phyloP scores from a whole-genome alignment of 92 coral and sea anemone species.

The Parazoanthus swiftii region DNA sequence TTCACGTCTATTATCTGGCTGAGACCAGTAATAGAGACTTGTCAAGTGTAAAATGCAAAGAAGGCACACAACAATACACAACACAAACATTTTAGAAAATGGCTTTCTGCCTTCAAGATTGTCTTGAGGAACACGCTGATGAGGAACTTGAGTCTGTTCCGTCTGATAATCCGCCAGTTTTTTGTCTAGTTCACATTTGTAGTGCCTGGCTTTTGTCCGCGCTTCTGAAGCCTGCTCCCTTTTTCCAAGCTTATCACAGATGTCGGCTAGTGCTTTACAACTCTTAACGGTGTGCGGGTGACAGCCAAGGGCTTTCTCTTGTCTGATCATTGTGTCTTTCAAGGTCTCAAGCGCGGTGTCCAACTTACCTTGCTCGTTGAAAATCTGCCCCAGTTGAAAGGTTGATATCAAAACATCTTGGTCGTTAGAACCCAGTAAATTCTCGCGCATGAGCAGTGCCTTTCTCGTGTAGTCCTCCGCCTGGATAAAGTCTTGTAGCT shows the following conservation, averaged over 20 bases:
- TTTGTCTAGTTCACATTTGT: background rate
- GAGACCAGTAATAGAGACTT: background rate
- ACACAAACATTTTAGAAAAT: background rate
- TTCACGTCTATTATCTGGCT: background rate
- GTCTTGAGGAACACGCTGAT: background rate
- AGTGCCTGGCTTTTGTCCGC: background rate
- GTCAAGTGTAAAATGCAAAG: background rate
- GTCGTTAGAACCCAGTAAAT: constrained; percentile 17
- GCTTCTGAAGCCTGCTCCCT: background rate
- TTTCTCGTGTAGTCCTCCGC: background rate
- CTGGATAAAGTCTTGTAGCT: background rate
- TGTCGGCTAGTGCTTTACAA: constrained; percentile 10
- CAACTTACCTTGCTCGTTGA: background rate
- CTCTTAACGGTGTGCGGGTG: constrained; percentile 30
- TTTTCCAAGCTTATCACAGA: background rate
- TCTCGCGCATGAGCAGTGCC: constrained; percentile 8
- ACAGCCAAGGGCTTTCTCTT: constrained; percentile 16
- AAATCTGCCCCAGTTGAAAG: constrained; percentile 26
- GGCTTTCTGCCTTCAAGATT: background rate
- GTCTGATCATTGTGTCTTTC: background rate
- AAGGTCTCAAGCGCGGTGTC: background rate
- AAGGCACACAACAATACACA: background rate
- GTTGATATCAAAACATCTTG: constrained; percentile 30
- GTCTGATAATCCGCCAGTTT: background rate
- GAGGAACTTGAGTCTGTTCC: background rate